These are phyloP conservation scores for Tetragonula carbonaria DNA, from an alignment of 2,888 invertebrate genomes.

Conservation along the genomic window DNA sequence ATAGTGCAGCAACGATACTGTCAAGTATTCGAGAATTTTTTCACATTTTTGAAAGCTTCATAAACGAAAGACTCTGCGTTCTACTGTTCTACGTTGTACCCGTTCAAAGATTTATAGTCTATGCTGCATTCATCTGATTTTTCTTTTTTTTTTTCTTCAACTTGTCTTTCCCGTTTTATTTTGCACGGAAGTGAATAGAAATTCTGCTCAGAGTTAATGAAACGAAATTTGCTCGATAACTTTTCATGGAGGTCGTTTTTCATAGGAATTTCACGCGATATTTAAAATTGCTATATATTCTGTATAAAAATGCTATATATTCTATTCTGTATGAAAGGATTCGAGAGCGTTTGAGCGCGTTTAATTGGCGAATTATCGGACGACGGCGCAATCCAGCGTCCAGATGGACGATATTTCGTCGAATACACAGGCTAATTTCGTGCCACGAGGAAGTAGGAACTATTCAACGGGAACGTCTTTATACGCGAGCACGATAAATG, in stretches of 20 bases:
- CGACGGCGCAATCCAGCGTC: background rate
- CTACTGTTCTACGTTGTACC: background rate
- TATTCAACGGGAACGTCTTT: conserved; percentile 25
- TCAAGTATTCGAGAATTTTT: too few relatives aligned
- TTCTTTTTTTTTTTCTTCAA: background rate
- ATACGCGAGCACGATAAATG: conserved; percentile 34
- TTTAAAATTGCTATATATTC: background rate
- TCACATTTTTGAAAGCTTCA: too few relatives aligned
- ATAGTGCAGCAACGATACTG: too few relatives aligned
- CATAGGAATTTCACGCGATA: background rate
- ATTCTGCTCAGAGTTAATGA: background rate
- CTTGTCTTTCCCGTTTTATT: background rate
- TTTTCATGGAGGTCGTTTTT: too few relatives aligned
- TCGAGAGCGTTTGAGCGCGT: background rate
- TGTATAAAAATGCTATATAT: background rate
- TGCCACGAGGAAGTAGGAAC: conserved; percentile 18
- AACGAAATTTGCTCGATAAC: background rate
- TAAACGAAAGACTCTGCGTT: background rate
- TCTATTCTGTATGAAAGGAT: background rate
- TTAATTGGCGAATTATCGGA: conserved; percentile 19
- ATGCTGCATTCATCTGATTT: background rate
- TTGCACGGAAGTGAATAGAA: background rate
- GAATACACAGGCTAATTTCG: conserved; percentile 37
- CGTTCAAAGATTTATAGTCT: background rate
- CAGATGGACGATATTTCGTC: background rate